Conservation (phyloP, 2,888 invertebrate species). For the Eueremaeus valkanovi region DNA sequence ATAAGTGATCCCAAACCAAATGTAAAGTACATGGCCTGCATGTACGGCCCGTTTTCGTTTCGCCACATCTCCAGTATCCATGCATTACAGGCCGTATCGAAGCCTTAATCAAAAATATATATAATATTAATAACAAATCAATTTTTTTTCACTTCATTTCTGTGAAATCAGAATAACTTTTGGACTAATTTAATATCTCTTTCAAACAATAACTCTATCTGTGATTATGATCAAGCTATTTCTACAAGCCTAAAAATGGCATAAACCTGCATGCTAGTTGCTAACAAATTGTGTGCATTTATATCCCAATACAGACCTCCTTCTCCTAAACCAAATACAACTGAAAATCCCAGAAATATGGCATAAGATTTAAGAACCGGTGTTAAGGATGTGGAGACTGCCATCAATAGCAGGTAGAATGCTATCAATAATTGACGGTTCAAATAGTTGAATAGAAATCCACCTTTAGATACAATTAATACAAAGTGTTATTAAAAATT, state of each 20-base stretch:
- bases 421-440: slow-evolving; percentile 32
- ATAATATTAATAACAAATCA: too few species aligned
- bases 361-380: slow-evolving; percentile 15
- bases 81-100: slow-evolving; percentile 36
- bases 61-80: slow-evolving; percentile 37
- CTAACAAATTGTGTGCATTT: neutral
- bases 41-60: slow-evolving; percentile 31
- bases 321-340: slow-evolving; percentile 35
- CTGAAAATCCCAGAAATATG: neutral
- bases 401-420: slow-evolving; percentile 30
- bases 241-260: too few species aligned
- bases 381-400: slow-evolving; percentile 8
- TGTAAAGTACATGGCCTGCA: slow-evolving; percentile 30
- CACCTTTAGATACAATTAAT: neutral
- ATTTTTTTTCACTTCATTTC: too few species aligned
- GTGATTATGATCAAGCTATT: too few species aligned
- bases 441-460: slow-evolving; percentile 21
- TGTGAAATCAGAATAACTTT: neutral
- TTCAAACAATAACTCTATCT: too few species aligned
- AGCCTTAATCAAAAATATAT: slow-evolving; percentile 19
- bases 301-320: slow-evolving; percentile 25
- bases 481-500: neutral
- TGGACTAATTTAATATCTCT: neutral
- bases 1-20: slow-evolving; percentile 32
- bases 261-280: too few species aligned